These are phyloP conservation scores for Mesochorus sp. DNA, from an alignment of 2,888 invertebrate species.

Conservation along the genomic window DNA sequence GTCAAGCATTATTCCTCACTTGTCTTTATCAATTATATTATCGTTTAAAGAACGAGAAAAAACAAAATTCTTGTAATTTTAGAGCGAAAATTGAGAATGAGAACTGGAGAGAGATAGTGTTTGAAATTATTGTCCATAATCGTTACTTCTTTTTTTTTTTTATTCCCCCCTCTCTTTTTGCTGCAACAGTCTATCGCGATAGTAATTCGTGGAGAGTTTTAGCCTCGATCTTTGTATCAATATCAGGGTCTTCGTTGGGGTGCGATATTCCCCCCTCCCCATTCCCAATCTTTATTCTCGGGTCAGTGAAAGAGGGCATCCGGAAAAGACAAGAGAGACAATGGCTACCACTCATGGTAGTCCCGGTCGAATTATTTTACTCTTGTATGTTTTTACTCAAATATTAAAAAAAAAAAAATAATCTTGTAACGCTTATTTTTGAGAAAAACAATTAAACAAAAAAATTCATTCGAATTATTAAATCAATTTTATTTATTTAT, in stretches of 20 bases:
- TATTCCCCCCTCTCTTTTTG: not conserved
- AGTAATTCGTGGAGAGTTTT: slow-evolving; percentile 20
- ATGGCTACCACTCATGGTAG: slow-evolving; percentile 38
- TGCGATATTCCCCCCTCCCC: slow-evolving; percentile 24
- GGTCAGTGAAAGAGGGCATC: slow-evolving; percentile 39
- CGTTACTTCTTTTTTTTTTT: not conserved
- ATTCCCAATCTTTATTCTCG: not conserved
- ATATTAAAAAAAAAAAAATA: not conserved
- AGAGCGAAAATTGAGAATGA: not conserved
- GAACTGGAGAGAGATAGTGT: not conserved
- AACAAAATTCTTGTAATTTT: too few species aligned
- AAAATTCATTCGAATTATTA: not conserved
- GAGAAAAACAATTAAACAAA: not conserved
- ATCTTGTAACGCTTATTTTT: not conserved
- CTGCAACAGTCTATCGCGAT: not conserved
- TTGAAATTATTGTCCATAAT: not conserved
- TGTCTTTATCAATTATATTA: too few species aligned
- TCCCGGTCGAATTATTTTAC: not conserved
- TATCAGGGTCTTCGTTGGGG: slow-evolving; percentile 27
- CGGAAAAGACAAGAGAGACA: slow-evolving; percentile 44
- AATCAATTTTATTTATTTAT: not conserved
- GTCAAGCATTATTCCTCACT: too few species aligned
- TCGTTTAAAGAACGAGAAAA: too few species aligned
- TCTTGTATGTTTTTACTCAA: not conserved
- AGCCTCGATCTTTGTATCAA: not conserved